Evolutionary conservation across 2,797 vertebrate genomes (phyloP).

Genomic region (Glyptemys insculpta): DNA sequence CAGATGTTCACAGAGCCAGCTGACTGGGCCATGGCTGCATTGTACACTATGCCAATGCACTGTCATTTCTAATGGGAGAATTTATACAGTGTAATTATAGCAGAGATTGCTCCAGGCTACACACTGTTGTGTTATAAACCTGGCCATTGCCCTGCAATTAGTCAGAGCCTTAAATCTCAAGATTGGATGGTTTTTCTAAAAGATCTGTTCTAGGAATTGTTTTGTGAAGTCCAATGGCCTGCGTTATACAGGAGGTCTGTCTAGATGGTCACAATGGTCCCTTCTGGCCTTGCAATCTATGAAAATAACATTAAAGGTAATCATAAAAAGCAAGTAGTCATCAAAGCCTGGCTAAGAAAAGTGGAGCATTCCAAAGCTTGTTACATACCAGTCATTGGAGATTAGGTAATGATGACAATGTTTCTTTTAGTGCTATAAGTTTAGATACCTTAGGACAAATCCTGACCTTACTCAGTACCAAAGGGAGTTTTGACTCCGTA

Average conservation of each 20-base stretch:
- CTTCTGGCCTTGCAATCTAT: background rate
- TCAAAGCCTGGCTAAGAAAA: slow-evolving; percentile 48
- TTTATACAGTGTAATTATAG: slow-evolving; percentile 77
- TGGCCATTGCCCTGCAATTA: slow-evolving; percentile 75
- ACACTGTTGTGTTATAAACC: slow-evolving; percentile 74
- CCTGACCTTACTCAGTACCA: slow-evolving; percentile 11
- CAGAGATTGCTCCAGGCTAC: slow-evolving; percentile 72
- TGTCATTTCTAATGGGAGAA: slow-evolving; percentile 75
- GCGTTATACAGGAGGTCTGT: background rate
- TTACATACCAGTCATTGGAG: slow-evolving; percentile 24
- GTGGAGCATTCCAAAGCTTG: slow-evolving; percentile 63
- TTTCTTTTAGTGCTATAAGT: slow-evolving; percentile 50
- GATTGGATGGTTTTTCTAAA: background rate
- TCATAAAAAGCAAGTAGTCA: slow-evolving; percentile 62
- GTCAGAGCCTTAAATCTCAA: slow-evolving; percentile 67
- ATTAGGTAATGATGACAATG: slow-evolving; percentile 33
- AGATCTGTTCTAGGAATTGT: background rate
- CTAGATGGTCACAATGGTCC: background rate
- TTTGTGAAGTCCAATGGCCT: background rate
- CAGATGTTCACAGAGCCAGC: slow-evolving; percentile 75
- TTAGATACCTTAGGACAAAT: slow-evolving; percentile 53
- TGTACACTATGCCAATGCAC: slow-evolving; percentile 66
- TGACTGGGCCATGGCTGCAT: slow-evolving; percentile 74
- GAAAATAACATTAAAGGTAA: slow-evolving; percentile 66
- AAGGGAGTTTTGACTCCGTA: slow-evolving; percentile 20